Percentiles rank a stretch among this genome's conserved stretches.
Conservation (phyloP, 2,113 vertebrate genomes). For the Lampris megalopsis region DNA sequence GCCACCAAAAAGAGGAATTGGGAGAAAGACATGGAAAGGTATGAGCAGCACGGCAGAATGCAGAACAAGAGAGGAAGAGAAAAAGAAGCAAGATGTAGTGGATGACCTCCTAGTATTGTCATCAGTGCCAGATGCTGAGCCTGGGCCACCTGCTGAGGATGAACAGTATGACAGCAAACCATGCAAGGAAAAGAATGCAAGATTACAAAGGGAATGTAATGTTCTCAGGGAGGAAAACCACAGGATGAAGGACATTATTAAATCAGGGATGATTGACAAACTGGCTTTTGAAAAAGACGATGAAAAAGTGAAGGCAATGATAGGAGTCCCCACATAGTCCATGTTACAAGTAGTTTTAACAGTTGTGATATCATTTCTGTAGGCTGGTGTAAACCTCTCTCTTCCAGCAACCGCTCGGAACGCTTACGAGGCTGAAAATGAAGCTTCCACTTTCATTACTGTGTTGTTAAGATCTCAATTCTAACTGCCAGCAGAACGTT, state of each 20-base stretch:
- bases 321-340: neutral
- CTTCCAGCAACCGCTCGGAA: no score
- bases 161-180: slow-evolving; percentile 6
- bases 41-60: slow-evolving; percentile 1
- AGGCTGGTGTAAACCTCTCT: neutral
- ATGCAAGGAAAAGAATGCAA: neutral
- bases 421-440: neutral
- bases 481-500: slow-evolving; percentile 9
- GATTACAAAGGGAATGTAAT: slow-evolving; percentile 8
- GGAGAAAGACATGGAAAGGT: neutral
- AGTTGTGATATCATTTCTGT: slow-evolving; percentile 1
- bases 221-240: neutral
- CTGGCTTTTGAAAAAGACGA: neutral
- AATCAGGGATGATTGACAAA: neutral
- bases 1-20: neutral
- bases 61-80: neutral
- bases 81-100: slow-evolving; percentile 4
- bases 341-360: slow-evolving; percentile 8
- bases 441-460: neutral
- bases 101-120: slow-evolving; percentile 1
- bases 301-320: slow-evolving; percentile 5
- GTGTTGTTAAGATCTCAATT: neutral
- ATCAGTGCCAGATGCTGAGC: neutral
- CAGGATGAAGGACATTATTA: slow-evolving; percentile 11
- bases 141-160: neutral